Evolutionary conservation across 2,797 vertebrate species (phyloP).

Genomic region (Zenarchopterus dispar): DNA sequence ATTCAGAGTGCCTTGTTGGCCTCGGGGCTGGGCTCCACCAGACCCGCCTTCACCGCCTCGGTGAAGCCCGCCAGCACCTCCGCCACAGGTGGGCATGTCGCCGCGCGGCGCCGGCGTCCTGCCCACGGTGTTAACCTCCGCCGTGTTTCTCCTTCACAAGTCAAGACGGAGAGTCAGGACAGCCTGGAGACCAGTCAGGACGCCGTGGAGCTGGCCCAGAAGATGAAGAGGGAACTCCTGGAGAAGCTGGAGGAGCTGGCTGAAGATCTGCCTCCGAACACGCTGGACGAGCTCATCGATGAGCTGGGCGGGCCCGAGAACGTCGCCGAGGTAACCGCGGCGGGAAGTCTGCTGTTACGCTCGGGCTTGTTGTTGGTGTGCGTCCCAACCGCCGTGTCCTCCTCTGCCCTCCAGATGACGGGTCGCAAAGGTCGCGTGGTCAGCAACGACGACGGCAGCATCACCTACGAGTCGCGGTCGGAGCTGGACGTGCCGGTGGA

Average conservation of each 20-base stretch:
- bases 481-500: slow-evolving; percentile 97
- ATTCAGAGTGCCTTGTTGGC: slow-evolving; percentile 99
- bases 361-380: not conserved
- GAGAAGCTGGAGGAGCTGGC: slow-evolving; percentile 92
- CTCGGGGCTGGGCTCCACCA: slow-evolving; percentile 93
- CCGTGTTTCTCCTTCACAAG: slow-evolving; percentile 39
- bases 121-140: slow-evolving; percentile 12
- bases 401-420: slow-evolving; percentile 88
- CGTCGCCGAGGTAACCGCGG: slow-evolving; percentile 90
- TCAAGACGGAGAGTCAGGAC: slow-evolving; percentile 77
- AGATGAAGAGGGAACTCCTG: slow-evolving; percentile 94
- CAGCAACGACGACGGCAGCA: slow-evolving; percentile 96
- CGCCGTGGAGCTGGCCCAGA: slow-evolving; percentile 94
- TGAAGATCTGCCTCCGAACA: slow-evolving; percentile 94
- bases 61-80: slow-evolving; percentile 78
- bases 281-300: slow-evolving; percentile 96
- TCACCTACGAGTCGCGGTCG: slow-evolving; percentile 95
- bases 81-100: slow-evolving; percentile 54
- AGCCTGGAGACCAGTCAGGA: slow-evolving; percentile 95
- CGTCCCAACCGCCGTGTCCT: not conserved
- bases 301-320: slow-evolving; percentile 97
- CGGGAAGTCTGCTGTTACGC: too few species aligned
- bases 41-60: slow-evolving; percentile 90
- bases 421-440: slow-evolving; percentile 97
- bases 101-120: not conserved